Evolutionary conservation across 2,888 invertebrate species (phyloP).

Genomic region (Diarsia rubi): DNA sequence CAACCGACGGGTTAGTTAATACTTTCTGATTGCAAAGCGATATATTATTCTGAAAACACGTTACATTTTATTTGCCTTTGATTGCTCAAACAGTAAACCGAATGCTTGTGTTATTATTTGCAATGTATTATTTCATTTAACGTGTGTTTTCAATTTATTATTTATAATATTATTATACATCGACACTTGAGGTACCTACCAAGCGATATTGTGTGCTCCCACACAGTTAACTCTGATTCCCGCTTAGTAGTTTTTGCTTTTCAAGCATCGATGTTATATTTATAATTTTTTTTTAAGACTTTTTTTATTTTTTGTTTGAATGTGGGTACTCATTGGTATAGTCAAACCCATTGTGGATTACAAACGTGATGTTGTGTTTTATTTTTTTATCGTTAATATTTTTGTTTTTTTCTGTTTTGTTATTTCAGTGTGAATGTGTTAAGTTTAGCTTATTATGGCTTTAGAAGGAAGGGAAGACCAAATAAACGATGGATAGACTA

Average conservation of each 20-base stretch:
- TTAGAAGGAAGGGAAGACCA: background rate
- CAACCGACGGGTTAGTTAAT: background rate
- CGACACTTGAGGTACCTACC: too few relatives aligned
- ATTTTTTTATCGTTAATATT: too few relatives aligned
- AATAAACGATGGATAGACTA: background rate
- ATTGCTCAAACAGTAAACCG: background rate
- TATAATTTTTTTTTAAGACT: background rate
- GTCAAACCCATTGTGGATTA: too few relatives aligned
- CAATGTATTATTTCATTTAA: background rate
- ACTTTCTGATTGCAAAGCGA: slow-evolving; percentile 22
- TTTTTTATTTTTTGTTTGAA: background rate
- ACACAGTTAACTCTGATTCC: too few relatives aligned
- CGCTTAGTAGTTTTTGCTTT: too few relatives aligned
- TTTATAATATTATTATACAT: background rate
- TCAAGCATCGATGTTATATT: too few relatives aligned
- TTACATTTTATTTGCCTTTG: background rate
- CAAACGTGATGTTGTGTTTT: too few relatives aligned
- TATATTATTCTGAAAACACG: background rate
- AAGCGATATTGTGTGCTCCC: too few relatives aligned
- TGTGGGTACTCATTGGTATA: too few relatives aligned
- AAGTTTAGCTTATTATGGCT: background rate
- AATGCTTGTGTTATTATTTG: background rate
- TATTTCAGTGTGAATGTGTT: background rate
- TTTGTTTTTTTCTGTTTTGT: background rate
- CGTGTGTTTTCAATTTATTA: background rate